phyloP scores from a whole-genome alignment of 1,140 invertebrate genomes.

The Dufourea novaeangliae region DNA sequence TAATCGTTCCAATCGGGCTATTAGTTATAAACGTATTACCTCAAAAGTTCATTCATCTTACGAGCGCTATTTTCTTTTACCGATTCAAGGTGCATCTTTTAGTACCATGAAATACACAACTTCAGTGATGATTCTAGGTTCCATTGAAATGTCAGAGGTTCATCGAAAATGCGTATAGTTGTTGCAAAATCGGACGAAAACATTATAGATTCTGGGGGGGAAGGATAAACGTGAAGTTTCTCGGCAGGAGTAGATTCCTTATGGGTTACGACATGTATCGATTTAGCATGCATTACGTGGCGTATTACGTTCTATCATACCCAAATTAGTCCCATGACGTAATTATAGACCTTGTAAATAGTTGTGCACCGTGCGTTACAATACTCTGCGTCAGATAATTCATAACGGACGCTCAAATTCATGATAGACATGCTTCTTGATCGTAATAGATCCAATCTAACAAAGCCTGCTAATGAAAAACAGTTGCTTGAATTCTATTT shows the following conservation, averaged over 20 bases:
- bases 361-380: background rate
- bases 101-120: no score
- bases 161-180: background rate
- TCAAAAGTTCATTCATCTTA: constrained; percentile 13
- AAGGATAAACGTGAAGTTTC: constrained; percentile 6
- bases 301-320: constrained; percentile 24
- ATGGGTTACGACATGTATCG: constrained; percentile 29
- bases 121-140: background rate
- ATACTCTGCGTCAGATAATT: background rate
- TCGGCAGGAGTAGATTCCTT: constrained; percentile 23
- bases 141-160: background rate
- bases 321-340: constrained; percentile 45
- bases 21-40: background rate
- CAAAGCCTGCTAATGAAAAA: no score
- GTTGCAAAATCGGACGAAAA: background rate
- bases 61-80: background rate
- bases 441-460: no score
- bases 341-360: constrained; percentile 41
- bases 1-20: no score
- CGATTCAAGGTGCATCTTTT: background rate
- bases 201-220: no score
- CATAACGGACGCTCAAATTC: no score
- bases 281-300: constrained; percentile 45
- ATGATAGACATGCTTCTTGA: no score
- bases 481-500: no score